Base-by-base conservation (phyloP, 64 coral and sea anemone species). In the Platygyra sinensis region DNA sequence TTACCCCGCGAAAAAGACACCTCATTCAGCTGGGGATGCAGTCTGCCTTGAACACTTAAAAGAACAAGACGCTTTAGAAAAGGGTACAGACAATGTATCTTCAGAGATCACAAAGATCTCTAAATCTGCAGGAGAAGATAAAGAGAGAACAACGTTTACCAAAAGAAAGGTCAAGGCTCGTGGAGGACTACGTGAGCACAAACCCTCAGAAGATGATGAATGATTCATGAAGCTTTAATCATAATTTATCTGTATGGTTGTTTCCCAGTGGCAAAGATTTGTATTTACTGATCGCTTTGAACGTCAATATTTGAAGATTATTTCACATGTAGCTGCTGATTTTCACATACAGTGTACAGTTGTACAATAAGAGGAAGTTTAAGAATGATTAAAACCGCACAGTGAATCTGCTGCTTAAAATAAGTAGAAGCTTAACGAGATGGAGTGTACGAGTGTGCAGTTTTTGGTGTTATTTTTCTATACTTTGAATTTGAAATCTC, bases 21-120 rank as follows among this genome's bases (percentile, higher is more conserved):
- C 76, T n/a, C 82, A 57, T 10, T 85, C 78, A 28, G 0, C 76
- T 69, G 76, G 30, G 36, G 64, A 49, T 32, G 19, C 73, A 25
- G 77, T 95, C 1, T 59, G 30, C 72, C 80, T 95, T 24, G 86
- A 71, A 63, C 94, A 95, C 49, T 88, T 95, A 54, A 12, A 87
- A 49, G 77, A 95, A 24, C 32, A 69, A 18, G 93, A 91, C 51
- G 50, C 49, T 73, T 75, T 36, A 17, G 71, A 31, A 50, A 24
- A 59, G 39, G 28, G 42, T 6, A 46, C 6, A 46, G 42, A 46
- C 42, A 46, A 7, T 46, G 42, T 46, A 46, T 46, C 10, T 25
- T 28, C 36, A 42, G 81, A 51, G 4, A 52, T 6, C 22, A 27
- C 62, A 85, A 27, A 27, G 11, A 33, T 85, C 0, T 50, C 81